phyloP scores from a whole-genome alignment of 2,113 vertebrate species.

The Okapia johnstoni region DNA sequence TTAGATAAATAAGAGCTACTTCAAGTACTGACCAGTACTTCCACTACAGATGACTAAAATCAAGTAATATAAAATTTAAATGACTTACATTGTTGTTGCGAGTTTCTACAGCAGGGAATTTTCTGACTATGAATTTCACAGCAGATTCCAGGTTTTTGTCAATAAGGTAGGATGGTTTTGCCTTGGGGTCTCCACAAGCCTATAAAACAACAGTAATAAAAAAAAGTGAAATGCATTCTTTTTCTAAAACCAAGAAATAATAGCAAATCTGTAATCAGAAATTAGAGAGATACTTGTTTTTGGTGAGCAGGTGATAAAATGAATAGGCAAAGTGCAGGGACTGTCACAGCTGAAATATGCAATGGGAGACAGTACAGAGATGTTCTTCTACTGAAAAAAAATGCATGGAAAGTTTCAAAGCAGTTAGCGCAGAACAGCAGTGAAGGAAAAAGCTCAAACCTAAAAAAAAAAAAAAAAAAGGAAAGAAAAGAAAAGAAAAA shows the following conservation, averaged over 20 bases:
- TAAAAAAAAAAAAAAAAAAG: constrained; percentile 75
- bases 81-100: constrained; percentile 98
- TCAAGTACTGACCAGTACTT: not conserved
- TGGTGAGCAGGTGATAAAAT: constrained; percentile 88
- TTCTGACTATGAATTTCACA: constrained; percentile 98
- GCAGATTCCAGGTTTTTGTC: constrained; percentile 99
- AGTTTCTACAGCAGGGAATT: constrained; percentile 97
- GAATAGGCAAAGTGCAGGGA: constrained; percentile 86
- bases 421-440: constrained; percentile 88
- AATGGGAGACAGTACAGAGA: constrained; percentile 85
- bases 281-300: constrained; percentile 75
- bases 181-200: constrained; percentile 98
- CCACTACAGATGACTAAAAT: not conserved
- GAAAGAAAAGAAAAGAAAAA: constrained; percentile 54
- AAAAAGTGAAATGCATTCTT: constrained; percentile 73
- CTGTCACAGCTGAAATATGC: constrained; percentile 87
- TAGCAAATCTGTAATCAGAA: constrained; percentile 78
- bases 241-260: constrained; percentile 52
- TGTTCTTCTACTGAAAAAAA: constrained; percentile 87
- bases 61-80: not conserved
- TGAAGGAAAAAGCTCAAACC: constrained; percentile 84
- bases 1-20: not conserved
- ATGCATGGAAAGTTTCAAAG: constrained; percentile 85
- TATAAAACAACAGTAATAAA: constrained; percentile 78
- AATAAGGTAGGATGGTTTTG: constrained; percentile 98